Base-by-base conservation (phyloP, 2,797 vertebrate species). In the Crenichthys baileyi region DNA sequence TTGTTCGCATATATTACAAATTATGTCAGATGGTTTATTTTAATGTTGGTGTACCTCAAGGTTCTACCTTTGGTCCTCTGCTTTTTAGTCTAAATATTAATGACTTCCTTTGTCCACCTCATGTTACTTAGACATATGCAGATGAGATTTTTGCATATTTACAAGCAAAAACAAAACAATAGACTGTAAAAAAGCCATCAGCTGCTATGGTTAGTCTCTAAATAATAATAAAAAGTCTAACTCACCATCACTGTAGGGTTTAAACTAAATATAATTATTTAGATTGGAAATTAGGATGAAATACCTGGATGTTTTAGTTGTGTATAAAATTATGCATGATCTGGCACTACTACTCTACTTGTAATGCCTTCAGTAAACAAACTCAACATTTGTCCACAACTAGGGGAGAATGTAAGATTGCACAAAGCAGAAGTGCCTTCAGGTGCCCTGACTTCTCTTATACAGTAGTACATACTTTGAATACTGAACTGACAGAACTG, bases 11-110 rank as follows among this genome's bases (percentile, higher is more conserved):
- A 63, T 3, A 36, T 63, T 63, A 63, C 3, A 63, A 63, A 36
- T 63, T 3, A 63, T 63, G 15, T 31, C 7, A 63, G 16, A 4
- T 16, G 16, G 16, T 36, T 15, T 15, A 36, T 36, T 20, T 63
- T 63, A 63, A 63, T 36, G 60, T 16, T 31, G 60, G 60, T 63
- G 16, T 63, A 63, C 60, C 60, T 63, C 60, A 63, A 63, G 31
- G 60, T 7, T 36, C 60, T 36, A 18, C 16, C 18, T 31, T 36
- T 16, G 16, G 31, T 36, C 60, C 29, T 63, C 29, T 63, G 16
- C 16, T 36, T 18, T 18, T 63, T 36, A 61, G 26, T 61, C 26
- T 61, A 31, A 7, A 61, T 20, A 4, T 20, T 36, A 63, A 63
- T 63, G 29, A 51, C 50, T 51, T 51, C 4, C 2, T 51, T 3